Base-by-base conservation (phyloP, 2,113 vertebrate species). In the Pavo muticus region DNA sequence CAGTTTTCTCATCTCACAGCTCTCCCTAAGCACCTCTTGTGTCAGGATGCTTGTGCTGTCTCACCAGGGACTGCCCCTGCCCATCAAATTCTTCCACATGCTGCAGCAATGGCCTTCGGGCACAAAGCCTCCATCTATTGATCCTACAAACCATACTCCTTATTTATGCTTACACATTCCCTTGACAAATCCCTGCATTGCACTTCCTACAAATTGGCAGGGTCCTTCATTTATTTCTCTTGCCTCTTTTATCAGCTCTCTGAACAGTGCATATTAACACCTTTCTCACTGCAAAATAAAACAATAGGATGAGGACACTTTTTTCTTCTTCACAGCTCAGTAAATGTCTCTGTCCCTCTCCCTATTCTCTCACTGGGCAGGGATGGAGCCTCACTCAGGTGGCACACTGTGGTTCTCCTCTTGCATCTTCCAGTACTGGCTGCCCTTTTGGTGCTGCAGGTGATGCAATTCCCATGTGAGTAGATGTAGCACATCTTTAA, bases 401-500 rank as follows among this genome's bases (percentile, higher is more conserved):
- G 14, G 6, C 14, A 54, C 2, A 14, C 5, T 64, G 11, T 35
- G 63, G 13, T 5, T 32, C 11, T 68, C 47, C 82, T 52, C 15
- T 14, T 88, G 35, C 14, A 35, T 80, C 37, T 29, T 64, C 23
- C 29, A 18, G 8, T 52, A 50, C 35, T 30, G 29, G 19, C 6
- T 56, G 25, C 56, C 69, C 29, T 91, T 44, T 76, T 47, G 84
- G 19, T 9, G 18, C 40, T 67, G 65, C 0, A 0, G 54, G 76
- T 75, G 84, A 47, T 39, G 40, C 72, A 73, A 80, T 8, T n/a
- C 76, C 59, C 71, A 64, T 52, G 25, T 48, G 72, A 91, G 23
- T 60, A 67, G 23, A 89, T 61, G 67, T 83, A 93, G 73, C 82
- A 84, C 75, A 90, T 94, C 78, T 95, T 97, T 95, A 97, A 97